Percentiles rank a stretch among this genome's conserved stretches.
Conservation (phyloP, 2,113 vertebrate genomes). For the Martes martes region DNA sequence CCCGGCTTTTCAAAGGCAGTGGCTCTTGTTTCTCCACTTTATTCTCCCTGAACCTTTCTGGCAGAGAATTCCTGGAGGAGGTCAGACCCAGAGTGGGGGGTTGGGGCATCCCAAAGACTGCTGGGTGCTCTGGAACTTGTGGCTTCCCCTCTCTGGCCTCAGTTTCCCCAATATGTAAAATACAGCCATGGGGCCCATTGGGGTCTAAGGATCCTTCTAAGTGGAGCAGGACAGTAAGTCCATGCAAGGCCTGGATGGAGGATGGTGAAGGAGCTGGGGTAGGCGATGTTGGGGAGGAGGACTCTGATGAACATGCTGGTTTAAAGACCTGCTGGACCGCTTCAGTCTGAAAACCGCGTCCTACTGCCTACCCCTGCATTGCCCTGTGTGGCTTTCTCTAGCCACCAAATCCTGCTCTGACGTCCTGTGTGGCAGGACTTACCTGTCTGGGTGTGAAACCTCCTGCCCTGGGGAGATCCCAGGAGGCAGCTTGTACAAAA, state of each 20-base stretch:
- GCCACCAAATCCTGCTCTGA: neutral
- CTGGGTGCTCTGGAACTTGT: neutral
- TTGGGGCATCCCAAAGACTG: neutral
- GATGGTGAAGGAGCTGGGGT: rapidly evolving
- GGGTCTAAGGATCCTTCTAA: neutral
- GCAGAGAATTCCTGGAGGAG: neutral
- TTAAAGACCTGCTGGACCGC: neutral
- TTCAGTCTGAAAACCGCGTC: neutral
- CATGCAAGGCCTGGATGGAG: rapidly evolving
- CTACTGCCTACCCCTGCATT: neutral
- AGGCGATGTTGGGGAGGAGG: too few relatives aligned
- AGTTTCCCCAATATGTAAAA: neutral
- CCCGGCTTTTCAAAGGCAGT: neutral
- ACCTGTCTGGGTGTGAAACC: neutral
- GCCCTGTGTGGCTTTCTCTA: neutral
- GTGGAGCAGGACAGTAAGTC: rapidly evolving
- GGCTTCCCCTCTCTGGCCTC: neutral
- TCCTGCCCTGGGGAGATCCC: neutral
- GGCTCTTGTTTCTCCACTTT: neutral
- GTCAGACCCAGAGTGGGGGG: neutral
- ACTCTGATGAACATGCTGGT: rapidly evolving
- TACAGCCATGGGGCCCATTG: rapidly evolving
- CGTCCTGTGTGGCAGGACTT: neutral
- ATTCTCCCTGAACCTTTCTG: neutral
- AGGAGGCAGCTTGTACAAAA: neutral